Conservation (phyloP, 2,113 vertebrate species). For the Sinocyclocheilus rhinocerous region DNA sequence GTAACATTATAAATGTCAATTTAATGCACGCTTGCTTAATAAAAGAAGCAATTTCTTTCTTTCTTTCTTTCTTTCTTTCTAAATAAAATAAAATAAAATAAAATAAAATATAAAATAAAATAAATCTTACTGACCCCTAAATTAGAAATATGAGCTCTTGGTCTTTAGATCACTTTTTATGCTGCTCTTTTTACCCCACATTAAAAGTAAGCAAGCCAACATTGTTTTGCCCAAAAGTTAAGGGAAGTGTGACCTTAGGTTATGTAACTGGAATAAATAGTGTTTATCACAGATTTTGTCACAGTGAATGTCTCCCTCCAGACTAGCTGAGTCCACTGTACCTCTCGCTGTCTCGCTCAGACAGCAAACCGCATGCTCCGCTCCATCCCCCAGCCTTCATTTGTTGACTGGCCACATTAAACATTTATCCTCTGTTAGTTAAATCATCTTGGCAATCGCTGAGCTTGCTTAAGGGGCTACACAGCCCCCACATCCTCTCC, state of each 20-base stretch:
- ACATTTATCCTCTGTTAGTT: conserved; percentile 57
- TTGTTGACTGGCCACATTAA: conserved; percentile 50
- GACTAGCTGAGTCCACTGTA: not conserved
- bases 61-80: too few species aligned
- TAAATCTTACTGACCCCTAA: too few species aligned
- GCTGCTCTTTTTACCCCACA: not conserved
- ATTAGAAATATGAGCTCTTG: not conserved
- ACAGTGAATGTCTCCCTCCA: not conserved
- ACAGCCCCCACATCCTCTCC: conserved; percentile 22
- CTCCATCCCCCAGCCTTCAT: conserved; percentile 8
- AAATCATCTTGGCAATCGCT: conserved; percentile 55
- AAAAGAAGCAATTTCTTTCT: too few species aligned
- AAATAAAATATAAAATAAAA: not conserved
- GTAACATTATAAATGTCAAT: not conserved
- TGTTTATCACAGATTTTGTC: conserved; percentile 20
- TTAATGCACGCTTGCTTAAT: too few species aligned
- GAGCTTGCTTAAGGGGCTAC: conserved; percentile 53
- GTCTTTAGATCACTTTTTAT: not conserved
- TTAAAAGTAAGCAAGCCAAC: not conserved
- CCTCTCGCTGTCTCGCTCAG: not conserved
- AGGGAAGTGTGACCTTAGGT: not conserved
- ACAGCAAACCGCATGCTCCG: not conserved
- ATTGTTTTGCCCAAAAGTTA: not conserved
- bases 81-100: not conserved
- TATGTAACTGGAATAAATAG: not conserved